Conservation (phyloP, 2,113 vertebrate genomes). For the Microcebus jonahi region DNA sequence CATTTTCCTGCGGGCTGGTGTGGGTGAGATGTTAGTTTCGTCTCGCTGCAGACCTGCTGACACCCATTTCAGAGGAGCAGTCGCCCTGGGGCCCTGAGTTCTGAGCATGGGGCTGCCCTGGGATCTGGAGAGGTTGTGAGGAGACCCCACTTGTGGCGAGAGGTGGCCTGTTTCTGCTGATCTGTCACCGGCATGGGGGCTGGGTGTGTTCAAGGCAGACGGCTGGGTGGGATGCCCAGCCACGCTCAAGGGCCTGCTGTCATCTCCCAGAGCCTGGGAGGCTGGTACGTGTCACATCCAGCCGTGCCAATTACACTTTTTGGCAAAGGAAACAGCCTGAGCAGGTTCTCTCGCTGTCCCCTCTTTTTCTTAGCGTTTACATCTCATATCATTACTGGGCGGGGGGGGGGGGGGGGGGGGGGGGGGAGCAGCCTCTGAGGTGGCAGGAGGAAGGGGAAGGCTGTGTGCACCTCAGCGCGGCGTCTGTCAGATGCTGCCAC, state of each 20-base stretch:
- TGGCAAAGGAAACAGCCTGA: neutral
- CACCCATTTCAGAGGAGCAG: neutral
- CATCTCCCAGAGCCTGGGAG: conserved; percentile 26
- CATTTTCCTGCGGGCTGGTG: neutral
- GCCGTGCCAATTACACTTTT: conserved; percentile 33
- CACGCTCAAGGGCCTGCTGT: conserved; percentile 50
- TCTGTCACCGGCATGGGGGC: conserved; percentile 58
- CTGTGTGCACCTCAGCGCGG: accelerated
- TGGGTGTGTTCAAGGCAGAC: conserved; percentile 80
- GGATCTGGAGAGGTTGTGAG: neutral
- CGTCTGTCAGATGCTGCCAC: neutral
- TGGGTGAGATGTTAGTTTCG: neutral
- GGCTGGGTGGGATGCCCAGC: conserved; percentile 72
- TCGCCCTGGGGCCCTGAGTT: neutral
- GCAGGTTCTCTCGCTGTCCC: neutral
- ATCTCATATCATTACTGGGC: neutral
- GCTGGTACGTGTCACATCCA: conserved; percentile 37
- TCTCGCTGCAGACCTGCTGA: neutral
- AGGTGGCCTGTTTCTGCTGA: neutral
- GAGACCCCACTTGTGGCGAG: neutral
- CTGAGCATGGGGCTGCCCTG: neutral
- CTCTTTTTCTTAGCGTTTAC: neutral
- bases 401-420: neutral
- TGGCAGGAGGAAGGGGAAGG: neutral
- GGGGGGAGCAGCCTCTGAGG: neutral